Base-by-base conservation (phyloP, 2,113 vertebrate genomes). In the Dasyprocta punctata region DNA sequence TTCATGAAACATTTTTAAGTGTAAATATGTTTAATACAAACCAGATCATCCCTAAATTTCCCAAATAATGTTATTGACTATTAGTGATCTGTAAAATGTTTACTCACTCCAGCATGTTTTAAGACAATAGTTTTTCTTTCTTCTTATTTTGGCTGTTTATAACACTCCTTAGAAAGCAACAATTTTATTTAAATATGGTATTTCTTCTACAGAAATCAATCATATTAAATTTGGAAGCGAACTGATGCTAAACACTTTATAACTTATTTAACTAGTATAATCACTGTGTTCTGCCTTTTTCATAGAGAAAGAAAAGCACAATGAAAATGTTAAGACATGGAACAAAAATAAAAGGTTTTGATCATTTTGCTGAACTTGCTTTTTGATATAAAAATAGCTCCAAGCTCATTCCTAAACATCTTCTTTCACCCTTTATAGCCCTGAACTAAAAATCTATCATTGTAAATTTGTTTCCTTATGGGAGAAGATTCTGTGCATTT, bases 11-110 rank as follows among this genome's bases (percentile, higher is more conserved):
- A 97, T 99, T 98, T 98, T 98, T 98, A 99, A 98, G 89, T 98
- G 97, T 98, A 99, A 99, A 98, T 98, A 98, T 86, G 98, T 97
- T 94, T 98, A 98, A 99, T 96, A 86, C 96, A 98, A 99, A 99
- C 97, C 94, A 99, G 97, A 99, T 94, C 86, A 85, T 94, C 78
- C 97, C 96, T 95, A 98, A 96, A 92, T 87, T 19, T 95, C 96
- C 38, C 80, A 95, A 96, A 93, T 86, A 97, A 95, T 88, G 75
- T 65, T 97, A 98, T 1, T 98, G 92, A 89, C 82, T 95, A 95
- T 67, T 95, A 92, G n/a, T 61, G 89, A 97, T 96, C 85, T 98
- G 47, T 58, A 97, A 98, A 98, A 89, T 24, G 95, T 81, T 95
- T 93, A 96, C 78, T 97, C 41, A 96, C 96, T 96, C 80, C 86